Conservation (phyloP, 2,113 vertebrate species). For the Myrmecophaga tridactyla region DNA sequence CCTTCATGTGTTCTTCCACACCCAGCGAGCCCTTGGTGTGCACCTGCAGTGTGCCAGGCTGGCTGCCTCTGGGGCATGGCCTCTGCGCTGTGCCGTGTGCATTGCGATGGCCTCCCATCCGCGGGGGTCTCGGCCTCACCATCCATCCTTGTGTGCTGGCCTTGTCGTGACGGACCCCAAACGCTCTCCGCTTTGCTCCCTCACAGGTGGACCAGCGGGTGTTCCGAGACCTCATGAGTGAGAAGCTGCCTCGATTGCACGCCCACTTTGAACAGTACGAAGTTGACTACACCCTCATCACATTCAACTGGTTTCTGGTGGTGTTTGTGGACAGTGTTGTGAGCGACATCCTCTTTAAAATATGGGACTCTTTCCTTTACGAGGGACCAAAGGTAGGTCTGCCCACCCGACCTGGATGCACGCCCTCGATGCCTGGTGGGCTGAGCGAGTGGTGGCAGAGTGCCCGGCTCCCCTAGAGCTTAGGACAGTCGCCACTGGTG, state of each 20-base stretch:
- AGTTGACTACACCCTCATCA: conserved; percentile 98
- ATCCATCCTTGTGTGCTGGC: neutral
- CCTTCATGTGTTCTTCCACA: neutral
- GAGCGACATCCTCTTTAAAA: conserved; percentile 96
- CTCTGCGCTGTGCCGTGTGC: fast-evolving
- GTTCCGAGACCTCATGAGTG: conserved; percentile 95
- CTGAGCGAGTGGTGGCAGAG: fast-evolving
- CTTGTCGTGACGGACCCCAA: fast-evolving
- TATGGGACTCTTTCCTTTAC: conserved; percentile 98
- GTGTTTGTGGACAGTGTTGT: conserved; percentile 98
- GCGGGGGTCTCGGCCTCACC: neutral
- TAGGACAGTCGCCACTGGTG: fast-evolving
- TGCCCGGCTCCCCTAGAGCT: fast-evolving
- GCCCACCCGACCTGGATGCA: fast-evolving
- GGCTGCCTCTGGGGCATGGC: too few relatives aligned
- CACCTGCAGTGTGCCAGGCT: fast-evolving
- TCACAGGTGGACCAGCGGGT: conserved; percentile 97
- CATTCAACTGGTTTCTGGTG: conserved; percentile 99
- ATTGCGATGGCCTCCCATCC: neutral
- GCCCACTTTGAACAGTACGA: conserved; percentile 94
- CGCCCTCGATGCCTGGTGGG: fast-evolving
- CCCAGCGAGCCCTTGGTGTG: fast-evolving
- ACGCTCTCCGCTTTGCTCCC: fast-evolving
- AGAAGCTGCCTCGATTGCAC: conserved; percentile 95
- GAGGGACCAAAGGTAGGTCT: conserved; percentile 95